Evolutionary conservation across 2,113 vertebrate genomes (phyloP).

Genomic region (Varanus komodoensis): DNA sequence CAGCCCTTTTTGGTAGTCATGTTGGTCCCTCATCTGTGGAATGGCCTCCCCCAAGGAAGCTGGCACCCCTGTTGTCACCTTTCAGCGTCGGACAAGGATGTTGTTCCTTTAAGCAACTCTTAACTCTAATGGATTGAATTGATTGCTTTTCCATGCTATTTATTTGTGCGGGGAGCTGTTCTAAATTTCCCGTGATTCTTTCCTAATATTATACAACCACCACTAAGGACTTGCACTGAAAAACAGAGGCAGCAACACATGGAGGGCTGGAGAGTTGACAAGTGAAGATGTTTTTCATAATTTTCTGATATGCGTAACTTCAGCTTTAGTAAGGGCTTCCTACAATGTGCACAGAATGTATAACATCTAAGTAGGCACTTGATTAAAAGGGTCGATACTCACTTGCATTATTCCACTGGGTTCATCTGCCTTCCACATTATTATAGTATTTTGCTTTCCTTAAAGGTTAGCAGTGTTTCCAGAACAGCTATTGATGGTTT

Average conservation of each 20-base stretch:
- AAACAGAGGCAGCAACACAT: background rate
- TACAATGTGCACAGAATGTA: background rate
- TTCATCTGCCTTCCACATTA: background rate
- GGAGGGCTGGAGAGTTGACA: background rate
- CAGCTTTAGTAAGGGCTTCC: background rate
- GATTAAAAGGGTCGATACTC: background rate
- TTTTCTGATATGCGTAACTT: background rate
- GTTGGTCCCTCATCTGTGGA: background rate
- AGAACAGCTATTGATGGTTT: constrained; percentile 53
- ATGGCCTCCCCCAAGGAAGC: background rate
- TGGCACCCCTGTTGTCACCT: too few relatives aligned
- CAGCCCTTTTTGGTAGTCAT: background rate
- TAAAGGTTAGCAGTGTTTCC: constrained; percentile 49
- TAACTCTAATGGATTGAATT: too few relatives aligned
- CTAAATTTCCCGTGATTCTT: too few relatives aligned
- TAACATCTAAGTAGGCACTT: background rate
- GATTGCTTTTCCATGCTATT: too few relatives aligned
- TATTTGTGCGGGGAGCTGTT: too few relatives aligned
- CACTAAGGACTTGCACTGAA: too few relatives aligned
- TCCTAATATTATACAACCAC: too few relatives aligned
- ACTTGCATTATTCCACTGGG: background rate
- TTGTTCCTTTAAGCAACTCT: too few relatives aligned
- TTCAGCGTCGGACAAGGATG: too few relatives aligned
- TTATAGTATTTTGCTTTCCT: background rate
- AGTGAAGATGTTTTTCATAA: background rate